These are phyloP conservation scores for Lypha dubia DNA, from an alignment of 2,888 invertebrate genomes.

Conservation along the genomic window DNA sequence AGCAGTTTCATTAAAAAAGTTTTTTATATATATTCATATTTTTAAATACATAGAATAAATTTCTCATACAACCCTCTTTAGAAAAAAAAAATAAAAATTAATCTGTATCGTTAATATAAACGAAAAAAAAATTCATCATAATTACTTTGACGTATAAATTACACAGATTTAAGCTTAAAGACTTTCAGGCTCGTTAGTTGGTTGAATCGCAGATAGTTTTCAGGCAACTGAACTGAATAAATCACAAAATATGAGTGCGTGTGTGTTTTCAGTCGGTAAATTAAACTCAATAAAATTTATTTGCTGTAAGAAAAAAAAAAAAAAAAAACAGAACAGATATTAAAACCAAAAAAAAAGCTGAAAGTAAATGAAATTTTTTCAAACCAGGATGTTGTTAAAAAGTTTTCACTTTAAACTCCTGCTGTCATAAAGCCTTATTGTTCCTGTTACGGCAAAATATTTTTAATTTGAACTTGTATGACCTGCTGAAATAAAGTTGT, in stretches of 20 bases:
- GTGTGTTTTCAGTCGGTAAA: neutral
- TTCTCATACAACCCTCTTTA: constrained; percentile 6
- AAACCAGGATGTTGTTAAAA: constrained; percentile 10
- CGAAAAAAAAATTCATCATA: constrained; percentile 31
- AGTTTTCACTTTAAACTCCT: constrained; percentile 15
- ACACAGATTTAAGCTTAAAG: constrained; percentile 43
- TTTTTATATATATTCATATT: too few species aligned
- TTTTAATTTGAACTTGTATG: constrained; percentile 54
- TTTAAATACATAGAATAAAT: neutral
- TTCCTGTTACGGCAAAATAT: neutral
- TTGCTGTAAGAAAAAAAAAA: constrained; percentile 11
- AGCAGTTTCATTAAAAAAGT: too few species aligned
- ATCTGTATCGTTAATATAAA: constrained; percentile 16
- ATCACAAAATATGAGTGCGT: neutral
- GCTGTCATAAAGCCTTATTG: neutral
- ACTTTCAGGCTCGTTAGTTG: constrained; percentile 35
- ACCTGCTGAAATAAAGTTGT: constrained; percentile 59
- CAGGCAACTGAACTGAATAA: constrained; percentile 17
- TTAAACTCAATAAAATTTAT: constrained; percentile 25
- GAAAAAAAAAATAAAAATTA: neutral
- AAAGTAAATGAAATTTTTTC: constrained; percentile 19
- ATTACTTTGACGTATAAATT: constrained; percentile 55
- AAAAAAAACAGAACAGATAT: neutral
- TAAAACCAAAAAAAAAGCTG: too few species aligned
- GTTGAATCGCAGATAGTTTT: constrained; percentile 43